These are phyloP conservation scores for Pteria penguin DNA, from an alignment of 2,888 invertebrate species.

Conservation along the genomic window DNA sequence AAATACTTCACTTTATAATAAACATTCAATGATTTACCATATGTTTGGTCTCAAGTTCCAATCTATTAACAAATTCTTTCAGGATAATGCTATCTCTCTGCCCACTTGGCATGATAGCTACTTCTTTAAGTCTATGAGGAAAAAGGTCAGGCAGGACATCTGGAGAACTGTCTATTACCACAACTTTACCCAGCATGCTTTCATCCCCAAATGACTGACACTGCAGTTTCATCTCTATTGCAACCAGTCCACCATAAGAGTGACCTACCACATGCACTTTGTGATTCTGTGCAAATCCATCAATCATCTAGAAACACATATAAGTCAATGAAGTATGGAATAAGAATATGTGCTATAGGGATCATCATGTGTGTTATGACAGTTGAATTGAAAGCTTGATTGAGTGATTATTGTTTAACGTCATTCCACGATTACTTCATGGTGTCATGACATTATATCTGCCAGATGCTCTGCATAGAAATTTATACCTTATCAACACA, in stretches of 20 bases:
- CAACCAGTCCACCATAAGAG: slow-evolving; percentile 96
- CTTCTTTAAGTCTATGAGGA: background rate
- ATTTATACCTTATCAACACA: too few relatives aligned
- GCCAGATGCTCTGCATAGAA: too few relatives aligned
- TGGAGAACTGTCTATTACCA: slow-evolving; percentile 23
- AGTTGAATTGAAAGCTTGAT: too few relatives aligned
- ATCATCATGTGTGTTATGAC: too few relatives aligned
- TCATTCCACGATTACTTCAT: too few relatives aligned
- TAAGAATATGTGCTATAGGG: too few relatives aligned
- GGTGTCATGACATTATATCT: too few relatives aligned
- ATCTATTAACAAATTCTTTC: background rate
- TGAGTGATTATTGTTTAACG: too few relatives aligned
- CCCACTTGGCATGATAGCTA: background rate
- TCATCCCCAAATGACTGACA: background rate
- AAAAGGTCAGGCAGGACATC: background rate
- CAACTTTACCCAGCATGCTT: slow-evolving; percentile 11
- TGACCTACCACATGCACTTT: slow-evolving; percentile 95
- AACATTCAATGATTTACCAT: too few relatives aligned
- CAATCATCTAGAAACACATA: slow-evolving; percentile 86
- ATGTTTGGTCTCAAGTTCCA: background rate
- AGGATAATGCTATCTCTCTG: background rate
- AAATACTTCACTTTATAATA: too few relatives aligned
- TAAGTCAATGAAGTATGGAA: too few relatives aligned
- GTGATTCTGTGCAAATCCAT: slow-evolving; percentile 87
- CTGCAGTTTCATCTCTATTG: slow-evolving; percentile 89